These are phyloP conservation scores for Melanchra persicariae DNA, from an alignment of 2,888 invertebrate species.

Conservation along the genomic window DNA sequence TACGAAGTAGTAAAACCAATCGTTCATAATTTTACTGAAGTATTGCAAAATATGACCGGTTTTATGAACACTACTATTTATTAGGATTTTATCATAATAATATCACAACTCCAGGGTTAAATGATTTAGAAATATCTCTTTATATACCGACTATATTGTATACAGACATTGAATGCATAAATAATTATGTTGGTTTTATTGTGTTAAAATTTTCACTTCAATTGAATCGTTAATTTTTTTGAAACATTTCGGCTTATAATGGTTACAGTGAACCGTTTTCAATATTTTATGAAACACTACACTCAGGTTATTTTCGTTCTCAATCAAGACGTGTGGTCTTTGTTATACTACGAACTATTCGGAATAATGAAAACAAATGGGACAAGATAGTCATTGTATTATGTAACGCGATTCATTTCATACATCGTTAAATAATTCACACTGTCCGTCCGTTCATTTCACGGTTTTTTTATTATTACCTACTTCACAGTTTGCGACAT, in stretches of 20 bases:
- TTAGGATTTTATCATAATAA: neutral
- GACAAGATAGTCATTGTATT: slow-evolving; percentile 49
- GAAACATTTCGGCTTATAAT: neutral
- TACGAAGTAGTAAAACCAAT: slow-evolving; percentile 30
- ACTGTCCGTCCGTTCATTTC: slow-evolving; percentile 47
- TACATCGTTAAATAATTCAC: slow-evolving; percentile 48
- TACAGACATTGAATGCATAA: too few relatives aligned
- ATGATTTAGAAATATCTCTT: slow-evolving; percentile 2
- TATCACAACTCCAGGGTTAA: neutral
- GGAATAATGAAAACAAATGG: slow-evolving; percentile 54
- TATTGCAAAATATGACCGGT: neutral
- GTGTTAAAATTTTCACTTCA: neutral
- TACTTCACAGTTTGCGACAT: slow-evolving; percentile 16
- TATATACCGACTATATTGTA: too few relatives aligned
- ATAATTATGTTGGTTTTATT: neutral
- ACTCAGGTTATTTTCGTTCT: slow-evolving; percentile 51
- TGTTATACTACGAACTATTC: slow-evolving; percentile 36
- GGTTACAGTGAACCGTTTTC: neutral
- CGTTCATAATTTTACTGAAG: slow-evolving; percentile 23
- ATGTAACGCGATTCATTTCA: slow-evolving; percentile 39
- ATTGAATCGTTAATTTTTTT: neutral
- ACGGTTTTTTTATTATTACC: slow-evolving; percentile 41
- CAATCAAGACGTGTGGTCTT: slow-evolving; percentile 43
- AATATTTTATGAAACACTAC: slow-evolving; percentile 51
- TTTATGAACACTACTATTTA: slow-evolving; percentile 14